Evolutionary conservation across 2,888 invertebrate species (phyloP), one percentile per base, ranked within the genome.

Genomic region (Cyclophora albipunctata): DNA sequence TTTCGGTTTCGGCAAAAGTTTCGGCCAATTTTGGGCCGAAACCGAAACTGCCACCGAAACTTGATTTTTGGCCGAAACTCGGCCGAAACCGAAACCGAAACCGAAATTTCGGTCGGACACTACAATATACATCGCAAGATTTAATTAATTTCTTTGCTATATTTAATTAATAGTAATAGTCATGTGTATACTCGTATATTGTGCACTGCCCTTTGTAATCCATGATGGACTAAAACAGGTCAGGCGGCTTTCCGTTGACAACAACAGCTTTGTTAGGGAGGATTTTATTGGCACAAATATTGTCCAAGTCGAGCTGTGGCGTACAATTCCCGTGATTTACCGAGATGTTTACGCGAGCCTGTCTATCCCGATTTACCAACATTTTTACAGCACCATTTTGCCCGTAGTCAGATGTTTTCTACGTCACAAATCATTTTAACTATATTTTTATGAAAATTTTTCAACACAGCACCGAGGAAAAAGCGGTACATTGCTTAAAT

Each of bases 241-340:
- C 81, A 79, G 75, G 67, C 75, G 78, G 81, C 78, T 79, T 78
- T 77, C 67, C 73, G 75, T 75, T 84, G 84, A 84, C 84, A 85
- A 84, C 84, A 84, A 84, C 82, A 85, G 81, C 82, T 83, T 84
- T 84, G 84, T 84, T 77, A 79, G 78, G 74, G 78, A 78, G 71
- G 74, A 81, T 85, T 85, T 83, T 86, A 86, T 86, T 86, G 84
- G 81, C 84, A 83, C 82, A 86, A 85, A 86, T 84, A 85, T 84
- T 83, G 84, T 81, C 78, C 78, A 81, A 82, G 81, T 79, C 75
- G 78, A 78, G 78, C 75, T 76, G 78, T 69, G 78, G 77, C 76
- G 76, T 75, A 71, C 76, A 77, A 75, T 81, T 73, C 71, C 75
- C 69, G 77, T 85, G 85, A 87, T 86, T 86, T 87, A 86, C 82